Evolutionary conservation across 2,113 vertebrate genomes (phyloP).

Genomic region (Rostratula benghalensis): DNA sequence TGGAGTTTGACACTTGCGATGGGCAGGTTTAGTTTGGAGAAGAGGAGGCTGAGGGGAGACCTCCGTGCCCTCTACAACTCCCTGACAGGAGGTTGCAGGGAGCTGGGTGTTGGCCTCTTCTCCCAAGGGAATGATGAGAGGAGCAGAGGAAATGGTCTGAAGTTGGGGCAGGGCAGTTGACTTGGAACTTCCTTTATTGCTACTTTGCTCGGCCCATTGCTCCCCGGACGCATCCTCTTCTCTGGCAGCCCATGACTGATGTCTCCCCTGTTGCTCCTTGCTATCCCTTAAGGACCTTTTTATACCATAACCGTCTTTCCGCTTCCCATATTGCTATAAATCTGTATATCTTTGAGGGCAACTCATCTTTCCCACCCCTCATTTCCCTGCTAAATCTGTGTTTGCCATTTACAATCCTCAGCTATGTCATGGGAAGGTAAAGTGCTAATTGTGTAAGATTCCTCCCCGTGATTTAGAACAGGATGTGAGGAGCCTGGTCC

Average conservation of each 20-base stretch:
- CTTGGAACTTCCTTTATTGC: slow-evolving; percentile 63
- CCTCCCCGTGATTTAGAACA: slow-evolving; percentile 18
- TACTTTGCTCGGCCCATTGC: slow-evolving; percentile 60
- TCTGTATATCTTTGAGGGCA: slow-evolving; percentile 47
- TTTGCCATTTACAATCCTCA: not conserved
- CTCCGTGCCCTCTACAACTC: too few species aligned
- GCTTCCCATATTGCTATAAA: slow-evolving; percentile 37
- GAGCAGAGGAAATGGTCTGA: too few species aligned
- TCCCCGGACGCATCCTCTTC: slow-evolving; percentile 41
- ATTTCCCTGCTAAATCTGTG: slow-evolving; percentile 15
- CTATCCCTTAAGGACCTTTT: slow-evolving; percentile 17
- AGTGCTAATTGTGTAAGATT: not conserved
- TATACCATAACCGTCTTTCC: slow-evolving; percentile 29
- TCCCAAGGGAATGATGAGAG: too few species aligned
- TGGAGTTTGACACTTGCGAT: not conserved
- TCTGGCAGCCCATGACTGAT: slow-evolving; percentile 61
- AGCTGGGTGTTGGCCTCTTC: too few species aligned
- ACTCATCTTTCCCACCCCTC: slow-evolving; percentile 20
- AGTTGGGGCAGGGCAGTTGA: not conserved
- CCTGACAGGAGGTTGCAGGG: too few species aligned
- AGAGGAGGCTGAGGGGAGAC: too few species aligned
- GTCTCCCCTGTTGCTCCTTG: slow-evolving; percentile 13
- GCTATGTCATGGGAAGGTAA: slow-evolving; percentile 9
- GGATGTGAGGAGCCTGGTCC: slow-evolving; percentile 14
- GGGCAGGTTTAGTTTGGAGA: too few species aligned